Evolutionary conservation across 2,888 invertebrate genomes (phyloP).

Genomic region (Callinectes sapidus): DNA sequence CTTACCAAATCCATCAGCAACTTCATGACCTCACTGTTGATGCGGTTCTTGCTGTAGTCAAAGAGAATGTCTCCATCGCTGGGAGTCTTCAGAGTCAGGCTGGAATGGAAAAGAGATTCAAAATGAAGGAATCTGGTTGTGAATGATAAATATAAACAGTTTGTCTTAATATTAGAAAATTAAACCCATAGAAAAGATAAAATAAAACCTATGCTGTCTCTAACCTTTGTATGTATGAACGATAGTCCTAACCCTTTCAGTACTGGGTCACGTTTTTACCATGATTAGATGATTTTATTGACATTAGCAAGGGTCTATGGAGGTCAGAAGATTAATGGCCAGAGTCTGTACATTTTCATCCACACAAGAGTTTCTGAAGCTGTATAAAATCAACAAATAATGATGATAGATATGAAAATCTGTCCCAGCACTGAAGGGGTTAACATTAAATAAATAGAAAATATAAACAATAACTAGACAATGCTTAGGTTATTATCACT

Average conservation of each 20-base stretch:
- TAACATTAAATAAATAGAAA: not conserved
- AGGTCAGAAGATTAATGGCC: too few relatives aligned
- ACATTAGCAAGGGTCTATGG: too few relatives aligned
- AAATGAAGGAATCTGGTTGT: not conserved
- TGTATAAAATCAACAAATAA: too few relatives aligned
- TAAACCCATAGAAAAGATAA: not conserved
- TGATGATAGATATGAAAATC: too few relatives aligned
- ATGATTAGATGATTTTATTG: too few relatives aligned
- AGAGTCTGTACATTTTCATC: too few relatives aligned
- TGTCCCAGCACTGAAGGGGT: too few relatives aligned
- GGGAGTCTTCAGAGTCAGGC: conserved; percentile 80
- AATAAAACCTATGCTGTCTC: not conserved
- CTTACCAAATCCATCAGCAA: conserved; percentile 87
- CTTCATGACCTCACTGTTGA: conserved; percentile 85
- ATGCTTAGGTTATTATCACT: too few relatives aligned
- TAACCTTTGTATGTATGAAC: not conserved
- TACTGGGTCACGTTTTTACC: too few relatives aligned
- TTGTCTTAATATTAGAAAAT: not conserved
- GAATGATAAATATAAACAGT: not conserved
- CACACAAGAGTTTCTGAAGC: too few relatives aligned
- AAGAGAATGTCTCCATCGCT: conserved; percentile 92
- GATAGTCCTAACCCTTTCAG: too few relatives aligned
- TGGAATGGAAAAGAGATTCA: conserved; percentile 57
- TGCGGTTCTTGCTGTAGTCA: conserved; percentile 97
- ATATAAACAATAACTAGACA: not conserved